Evolutionary conservation across 37 sponge, comb jelly and placozoan genomes (phyloP), one percentile per base, ranked within the genome.

Genomic region (Ephydatia muelleri): DNA sequence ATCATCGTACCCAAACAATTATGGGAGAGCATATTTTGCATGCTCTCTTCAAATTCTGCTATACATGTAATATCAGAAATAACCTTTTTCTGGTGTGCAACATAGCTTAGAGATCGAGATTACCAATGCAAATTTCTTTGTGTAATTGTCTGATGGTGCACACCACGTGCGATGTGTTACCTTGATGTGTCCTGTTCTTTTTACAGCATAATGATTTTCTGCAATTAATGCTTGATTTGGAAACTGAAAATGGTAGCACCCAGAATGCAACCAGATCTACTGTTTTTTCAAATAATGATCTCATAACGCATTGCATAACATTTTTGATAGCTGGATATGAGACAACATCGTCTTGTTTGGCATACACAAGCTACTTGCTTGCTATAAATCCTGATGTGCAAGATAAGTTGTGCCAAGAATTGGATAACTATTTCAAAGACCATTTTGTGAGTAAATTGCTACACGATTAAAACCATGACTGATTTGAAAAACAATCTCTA

Each of bases 321-420:
- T 91, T 94, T 81, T 39, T 94, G 49, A 65, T 91, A n/a, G 94
- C 94, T 79, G 94, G 94, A 37, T 88, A 85, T 77, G 94, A 94
- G 79, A 94, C 94, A 6, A 94, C 94, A 27, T 82, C 86, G 48
- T 90, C 76, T 65, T 70, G 82, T 28, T 82, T 94, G 64, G 32
- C 77, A 25, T 94, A 85, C 82, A 79, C 79, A 25, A 27, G 88
- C 23, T 90, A 90, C 73, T 86, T 90, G 68, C 86, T 94, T 29
- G 91, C 91, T 25, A 36, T 90, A 5, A 70, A 94, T 74, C 88
- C 91, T 76, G 88, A 81, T 9, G 77, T 94, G 26, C 86, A 87
- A 70, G 91, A 89, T 69, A 86, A 85, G 74, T 82, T 89, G 8
- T 70, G 64, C 21, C 64, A 32, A 73, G 90, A 91, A 74, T 84